Percentiles rank a stretch among this genome's conserved stretches.
phyloP scores from a whole-genome alignment of 2,888 invertebrate genomes.

The Rhimphoctona megacephalus region DNA sequence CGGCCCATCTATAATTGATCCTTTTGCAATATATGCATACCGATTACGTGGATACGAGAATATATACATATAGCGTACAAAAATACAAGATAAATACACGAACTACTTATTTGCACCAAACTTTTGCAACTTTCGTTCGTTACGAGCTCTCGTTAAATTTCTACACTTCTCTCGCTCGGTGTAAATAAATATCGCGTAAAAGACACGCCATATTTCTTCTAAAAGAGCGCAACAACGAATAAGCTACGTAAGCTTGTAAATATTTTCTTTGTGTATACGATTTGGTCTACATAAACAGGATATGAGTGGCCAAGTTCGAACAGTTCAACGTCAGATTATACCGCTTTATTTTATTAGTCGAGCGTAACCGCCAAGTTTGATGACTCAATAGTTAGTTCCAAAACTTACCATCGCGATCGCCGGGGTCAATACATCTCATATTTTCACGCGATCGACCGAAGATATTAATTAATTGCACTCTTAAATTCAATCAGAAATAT shows the following conservation, averaged over 20 bases:
- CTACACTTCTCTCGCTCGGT: neutral
- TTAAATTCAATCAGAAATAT: neutral
- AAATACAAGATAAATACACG: neutral
- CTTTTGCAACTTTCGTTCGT: constrained; percentile 16
- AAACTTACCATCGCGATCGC: neutral
- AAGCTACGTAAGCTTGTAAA: constrained; percentile 3
- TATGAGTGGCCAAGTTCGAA: neutral
- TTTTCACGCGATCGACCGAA: neutral
- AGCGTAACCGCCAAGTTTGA: neutral
- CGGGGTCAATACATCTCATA: neutral
- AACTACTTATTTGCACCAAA: neutral
- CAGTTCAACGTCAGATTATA: neutral
- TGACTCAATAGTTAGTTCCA: neutral
- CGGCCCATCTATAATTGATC: constrained; percentile 12
- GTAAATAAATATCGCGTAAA: neutral
- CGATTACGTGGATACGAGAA: neutral
- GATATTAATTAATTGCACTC: neutral
- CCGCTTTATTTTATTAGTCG: constrained; percentile 2
- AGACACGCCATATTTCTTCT: neutral
- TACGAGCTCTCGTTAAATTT: constrained; percentile 18
- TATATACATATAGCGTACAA: neutral
- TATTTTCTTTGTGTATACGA: neutral
- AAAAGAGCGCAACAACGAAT: neutral
- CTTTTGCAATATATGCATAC: constrained; percentile 11
- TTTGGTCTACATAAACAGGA: neutral